Evolutionary conservation across 23 tunicate species (phyloP).

Genomic region (Oikopleura dioica): DNA sequence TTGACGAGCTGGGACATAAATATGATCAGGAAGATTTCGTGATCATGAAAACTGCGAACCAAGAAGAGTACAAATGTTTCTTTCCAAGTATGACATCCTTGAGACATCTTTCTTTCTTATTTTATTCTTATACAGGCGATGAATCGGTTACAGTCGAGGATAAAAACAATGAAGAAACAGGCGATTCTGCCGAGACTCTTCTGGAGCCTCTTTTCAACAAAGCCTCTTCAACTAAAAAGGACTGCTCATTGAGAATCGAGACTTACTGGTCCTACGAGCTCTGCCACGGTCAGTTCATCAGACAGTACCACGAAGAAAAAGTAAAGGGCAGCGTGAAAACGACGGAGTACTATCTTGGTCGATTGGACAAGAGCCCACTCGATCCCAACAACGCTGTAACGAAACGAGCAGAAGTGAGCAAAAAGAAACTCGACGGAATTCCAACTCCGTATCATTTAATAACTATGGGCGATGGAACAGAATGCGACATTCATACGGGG

Average conservation of each 20-base stretch:
- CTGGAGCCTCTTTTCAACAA: background rate
- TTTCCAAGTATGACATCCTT: too few relatives aligned
- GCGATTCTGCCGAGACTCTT: background rate
- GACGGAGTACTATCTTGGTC: constrained; percentile 50
- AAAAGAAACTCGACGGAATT: constrained; percentile 37
- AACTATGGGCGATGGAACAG: constrained; percentile 43
- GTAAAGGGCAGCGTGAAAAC: constrained; percentile 16
- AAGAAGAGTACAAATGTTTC: constrained; percentile 53
- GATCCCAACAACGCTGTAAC: background rate
- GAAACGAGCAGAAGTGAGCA: constrained; percentile 23
- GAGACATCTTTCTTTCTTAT: too few relatives aligned
- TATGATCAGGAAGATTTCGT: constrained; percentile 29
- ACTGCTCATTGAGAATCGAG: too few relatives aligned
- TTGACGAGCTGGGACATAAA: background rate
- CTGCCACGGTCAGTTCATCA: constrained; percentile 61
- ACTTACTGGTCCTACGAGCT: constrained; percentile 82
- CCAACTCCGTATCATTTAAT: constrained; percentile 44
- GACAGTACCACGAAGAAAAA: constrained; percentile 87
- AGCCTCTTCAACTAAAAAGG: too few relatives aligned
- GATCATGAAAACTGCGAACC: constrained; percentile 30
- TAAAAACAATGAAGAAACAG: background rate
- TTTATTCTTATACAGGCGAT: constrained; percentile 8
- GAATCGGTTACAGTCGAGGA: background rate
- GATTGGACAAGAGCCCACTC: constrained; percentile 14
- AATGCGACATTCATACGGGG: constrained; percentile 54